phyloP scores from a whole-genome alignment of 2,797 vertebrate genomes.

The Ctenosaura bakeri region DNA sequence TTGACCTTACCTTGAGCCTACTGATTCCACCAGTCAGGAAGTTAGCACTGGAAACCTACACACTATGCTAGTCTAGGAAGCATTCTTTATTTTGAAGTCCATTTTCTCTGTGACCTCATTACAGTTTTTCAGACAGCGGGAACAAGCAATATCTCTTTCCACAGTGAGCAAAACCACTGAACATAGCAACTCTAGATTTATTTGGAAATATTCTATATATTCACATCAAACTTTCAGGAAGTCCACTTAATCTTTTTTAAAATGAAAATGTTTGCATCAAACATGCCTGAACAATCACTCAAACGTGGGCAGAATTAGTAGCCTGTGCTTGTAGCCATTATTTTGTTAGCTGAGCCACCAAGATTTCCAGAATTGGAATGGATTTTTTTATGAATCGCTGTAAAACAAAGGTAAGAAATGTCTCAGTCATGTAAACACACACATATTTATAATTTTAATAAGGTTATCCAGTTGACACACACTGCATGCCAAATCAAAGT shows the following conservation, averaged over 20 bases:
- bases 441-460: conserved; percentile 20
- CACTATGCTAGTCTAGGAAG: not conserved
- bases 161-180: conserved; percentile 8
- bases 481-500: not conserved
- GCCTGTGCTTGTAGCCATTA: conserved; percentile 51
- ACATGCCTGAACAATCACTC: conserved; percentile 69
- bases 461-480: not conserved
- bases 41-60: not conserved
- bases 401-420: conserved; percentile 37
- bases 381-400: conserved; percentile 59
- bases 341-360: conserved; percentile 29
- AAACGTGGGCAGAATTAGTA: not conserved
- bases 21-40: not conserved
- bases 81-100: not conserved
- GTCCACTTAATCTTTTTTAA: not conserved
- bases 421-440: conserved; percentile 19
- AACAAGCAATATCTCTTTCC: not conserved
- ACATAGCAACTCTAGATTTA: not conserved
- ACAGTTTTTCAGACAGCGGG: conserved; percentile 28
- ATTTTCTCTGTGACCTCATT: not conserved
- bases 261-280: not conserved
- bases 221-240: not conserved
- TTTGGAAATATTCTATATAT: not conserved
- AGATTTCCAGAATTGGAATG: not conserved
- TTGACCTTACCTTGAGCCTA: not conserved